These are phyloP conservation scores for Steinernema khuongi DNA, from an alignment of 1,140 invertebrate genomes.

Conservation along the genomic window DNA sequence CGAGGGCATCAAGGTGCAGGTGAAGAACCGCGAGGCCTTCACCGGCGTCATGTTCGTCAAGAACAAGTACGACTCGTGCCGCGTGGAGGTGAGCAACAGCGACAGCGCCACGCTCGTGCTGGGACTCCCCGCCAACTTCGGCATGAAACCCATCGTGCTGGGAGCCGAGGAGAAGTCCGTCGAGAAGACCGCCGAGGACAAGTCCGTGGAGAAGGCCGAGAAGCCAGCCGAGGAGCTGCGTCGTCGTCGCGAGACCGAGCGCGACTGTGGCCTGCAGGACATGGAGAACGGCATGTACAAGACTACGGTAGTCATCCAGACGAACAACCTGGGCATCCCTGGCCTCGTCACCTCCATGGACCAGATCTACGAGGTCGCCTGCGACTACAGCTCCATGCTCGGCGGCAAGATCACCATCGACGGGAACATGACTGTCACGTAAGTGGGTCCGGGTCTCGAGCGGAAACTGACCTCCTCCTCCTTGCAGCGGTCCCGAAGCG, in stretches of 20 bases:
- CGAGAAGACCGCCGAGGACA: slow-evolving; percentile 26
- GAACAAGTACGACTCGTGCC: slow-evolving; percentile 59
- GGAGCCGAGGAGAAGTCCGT: slow-evolving; percentile 25
- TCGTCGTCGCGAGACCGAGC: slow-evolving; percentile 46
- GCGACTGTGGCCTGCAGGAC: slow-evolving; percentile 49
- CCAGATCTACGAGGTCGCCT: slow-evolving; percentile 55
- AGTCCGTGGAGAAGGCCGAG: slow-evolving; percentile 28
- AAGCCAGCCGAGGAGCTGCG: slow-evolving; percentile 47
- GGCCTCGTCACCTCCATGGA: slow-evolving; percentile 59
- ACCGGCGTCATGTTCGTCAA: slow-evolving; percentile 58
- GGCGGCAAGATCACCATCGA: slow-evolving; percentile 53
- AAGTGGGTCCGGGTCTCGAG: slow-evolving; percentile 19
- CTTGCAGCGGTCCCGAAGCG: slow-evolving; percentile 51
- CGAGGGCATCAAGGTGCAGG: slow-evolving; percentile 55
- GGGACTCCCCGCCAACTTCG: slow-evolving; percentile 55
- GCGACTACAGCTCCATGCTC: slow-evolving; percentile 52
- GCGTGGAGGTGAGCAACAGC: slow-evolving; percentile 48
- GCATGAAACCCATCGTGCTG: slow-evolving; percentile 56
- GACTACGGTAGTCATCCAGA: slow-evolving; percentile 57
- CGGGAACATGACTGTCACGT: slow-evolving; percentile 55
- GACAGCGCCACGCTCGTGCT: slow-evolving; percentile 50
- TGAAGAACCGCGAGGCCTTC: slow-evolving; percentile 54
- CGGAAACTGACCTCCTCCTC: not conserved
- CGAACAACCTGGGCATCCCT: slow-evolving; percentile 58
- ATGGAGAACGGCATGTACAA: slow-evolving; percentile 58